Evolutionary conservation across 1,140 invertebrate genomes (phyloP).

Genomic region (Diachasmimorpha longicaudata): DNA sequence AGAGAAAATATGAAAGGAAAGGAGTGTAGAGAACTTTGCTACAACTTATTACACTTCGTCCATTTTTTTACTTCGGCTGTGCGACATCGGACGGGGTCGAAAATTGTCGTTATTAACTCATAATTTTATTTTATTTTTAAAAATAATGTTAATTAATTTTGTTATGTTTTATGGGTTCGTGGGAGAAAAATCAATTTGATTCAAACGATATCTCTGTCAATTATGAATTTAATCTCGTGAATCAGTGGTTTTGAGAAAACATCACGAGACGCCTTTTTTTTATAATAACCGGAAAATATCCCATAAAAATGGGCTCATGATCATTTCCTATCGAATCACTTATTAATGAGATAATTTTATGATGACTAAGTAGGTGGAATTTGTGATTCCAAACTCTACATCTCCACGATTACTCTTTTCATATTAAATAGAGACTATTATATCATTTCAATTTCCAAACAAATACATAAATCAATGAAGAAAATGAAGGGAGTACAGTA

Average conservation of each 20-base stretch:
- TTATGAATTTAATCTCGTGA: neutral
- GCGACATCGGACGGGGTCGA: neutral
- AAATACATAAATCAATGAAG: neutral
- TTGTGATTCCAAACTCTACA: neutral
- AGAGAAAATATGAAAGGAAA: neutral
- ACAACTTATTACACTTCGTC: neutral
- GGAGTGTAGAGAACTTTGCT: neutral
- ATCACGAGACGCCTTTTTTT: neutral
- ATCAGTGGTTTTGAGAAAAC: neutral
- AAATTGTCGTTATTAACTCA: neutral
- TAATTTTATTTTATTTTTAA: neutral
- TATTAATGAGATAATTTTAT: neutral
- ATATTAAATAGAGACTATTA: neutral
- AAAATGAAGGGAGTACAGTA: neutral
- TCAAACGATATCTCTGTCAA: neutral
- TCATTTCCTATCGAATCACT: too few relatives aligned
- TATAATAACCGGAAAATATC: neutral
- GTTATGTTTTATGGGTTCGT: neutral
- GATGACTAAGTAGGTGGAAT: neutral
- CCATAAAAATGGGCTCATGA: too few relatives aligned
- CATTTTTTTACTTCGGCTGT: neutral
- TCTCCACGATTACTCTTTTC: neutral
- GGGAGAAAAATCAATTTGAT: neutral
- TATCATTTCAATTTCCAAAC: too few relatives aligned
- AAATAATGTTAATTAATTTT: neutral